phyloP scores from a whole-genome alignment of 2,113 vertebrate species.

The Trinectes maculatus region DNA sequence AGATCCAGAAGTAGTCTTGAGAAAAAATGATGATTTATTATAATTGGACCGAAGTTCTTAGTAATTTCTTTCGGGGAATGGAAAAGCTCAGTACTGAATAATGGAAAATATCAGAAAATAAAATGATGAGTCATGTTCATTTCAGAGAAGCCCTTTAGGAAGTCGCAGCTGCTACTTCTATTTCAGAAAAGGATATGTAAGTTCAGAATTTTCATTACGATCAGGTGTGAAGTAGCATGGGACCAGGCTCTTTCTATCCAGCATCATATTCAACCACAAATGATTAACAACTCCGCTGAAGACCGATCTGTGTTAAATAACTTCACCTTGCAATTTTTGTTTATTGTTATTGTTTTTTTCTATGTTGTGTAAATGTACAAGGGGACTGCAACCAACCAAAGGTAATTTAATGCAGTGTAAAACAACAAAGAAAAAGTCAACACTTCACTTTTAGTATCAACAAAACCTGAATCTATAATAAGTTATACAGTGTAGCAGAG shows the following conservation, averaged over 20 bases:
- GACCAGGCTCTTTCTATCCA: no score
- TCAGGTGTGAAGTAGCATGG: no score
- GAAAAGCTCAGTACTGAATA: not conserved
- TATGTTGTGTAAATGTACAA: no score
- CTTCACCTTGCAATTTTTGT: no score
- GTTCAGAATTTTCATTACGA: constrained; percentile 11
- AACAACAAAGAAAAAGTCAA: not conserved
- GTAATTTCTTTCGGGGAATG: constrained; percentile 5
- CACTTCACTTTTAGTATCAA: not conserved
- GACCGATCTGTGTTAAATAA: no score
- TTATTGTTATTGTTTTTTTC: no score
- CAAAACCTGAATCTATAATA: not conserved
- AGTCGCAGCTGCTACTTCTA: constrained; percentile 1
- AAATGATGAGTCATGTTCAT: constrained; percentile 12
- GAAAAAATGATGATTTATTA: constrained; percentile 16
- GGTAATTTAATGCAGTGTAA: not conserved
- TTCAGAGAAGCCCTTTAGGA: not conserved
- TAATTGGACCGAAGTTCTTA: not conserved
- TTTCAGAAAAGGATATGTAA: not conserved
- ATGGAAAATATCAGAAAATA: constrained; percentile 11
- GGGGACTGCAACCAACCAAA: not conserved
- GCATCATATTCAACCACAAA: no score
- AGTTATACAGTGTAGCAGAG: not conserved
- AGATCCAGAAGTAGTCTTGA: constrained; percentile 9
- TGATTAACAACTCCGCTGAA: no score